phyloP scores from a whole-genome alignment of 2,797 vertebrate species.

The Microcaecilia unicolor region DNA sequence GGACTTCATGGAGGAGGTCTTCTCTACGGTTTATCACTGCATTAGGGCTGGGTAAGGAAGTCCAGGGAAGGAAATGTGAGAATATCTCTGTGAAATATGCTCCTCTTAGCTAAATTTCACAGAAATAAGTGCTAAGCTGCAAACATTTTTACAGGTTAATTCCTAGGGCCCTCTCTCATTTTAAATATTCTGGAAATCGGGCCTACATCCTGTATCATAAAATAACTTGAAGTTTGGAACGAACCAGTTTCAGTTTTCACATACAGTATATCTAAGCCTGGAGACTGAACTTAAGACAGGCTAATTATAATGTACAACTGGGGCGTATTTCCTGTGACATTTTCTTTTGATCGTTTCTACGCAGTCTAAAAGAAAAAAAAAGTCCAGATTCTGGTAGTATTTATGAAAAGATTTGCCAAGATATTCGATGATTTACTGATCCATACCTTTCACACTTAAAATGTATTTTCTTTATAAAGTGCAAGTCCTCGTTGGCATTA shows the following conservation, averaged over 20 bases:
- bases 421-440: constrained; percentile 21
- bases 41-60: no score
- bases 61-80: no score
- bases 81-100: no score
- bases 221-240: constrained; percentile 28
- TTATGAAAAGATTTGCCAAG: constrained; percentile 19
- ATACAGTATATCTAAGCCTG: constrained; percentile 26
- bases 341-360: constrained; percentile 30
- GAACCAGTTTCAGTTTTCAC: constrained; percentile 28
- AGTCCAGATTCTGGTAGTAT: constrained; percentile 29
- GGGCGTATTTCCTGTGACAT: constrained; percentile 27
- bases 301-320: constrained; percentile 33
- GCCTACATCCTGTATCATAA: constrained; percentile 32
- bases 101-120: no score
- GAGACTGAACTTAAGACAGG: constrained; percentile 36
- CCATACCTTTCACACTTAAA: constrained; percentile 30
- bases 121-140: no score
- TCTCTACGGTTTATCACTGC: no score
- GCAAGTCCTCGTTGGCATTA: no score
- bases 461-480: constrained; percentile 33
- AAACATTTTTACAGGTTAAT: no score
- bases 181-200: constrained; percentile 34
- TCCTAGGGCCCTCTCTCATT: constrained; percentile 43
- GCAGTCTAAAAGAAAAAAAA: constrained; percentile 25
- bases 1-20: no score